Percentiles rank a stretch among this genome's conserved stretches.
Conservation (phyloP, 2,113 vertebrate species). For the Malurus cyaneus region DNA sequence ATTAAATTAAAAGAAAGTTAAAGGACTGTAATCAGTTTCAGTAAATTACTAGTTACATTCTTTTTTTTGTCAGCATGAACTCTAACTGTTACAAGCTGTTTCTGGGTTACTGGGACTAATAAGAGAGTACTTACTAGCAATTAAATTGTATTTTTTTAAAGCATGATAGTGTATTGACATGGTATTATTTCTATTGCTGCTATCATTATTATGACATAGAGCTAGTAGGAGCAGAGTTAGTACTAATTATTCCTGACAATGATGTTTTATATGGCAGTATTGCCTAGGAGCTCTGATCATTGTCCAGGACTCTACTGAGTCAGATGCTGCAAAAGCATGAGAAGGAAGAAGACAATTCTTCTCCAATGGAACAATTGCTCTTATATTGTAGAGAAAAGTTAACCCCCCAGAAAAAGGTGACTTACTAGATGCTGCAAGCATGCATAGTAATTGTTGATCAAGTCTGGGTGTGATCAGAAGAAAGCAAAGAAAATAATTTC, state of each 20-base stretch:
- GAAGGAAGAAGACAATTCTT: neutral
- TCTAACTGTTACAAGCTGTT: neutral
- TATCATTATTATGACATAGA: neutral
- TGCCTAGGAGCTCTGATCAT: neutral
- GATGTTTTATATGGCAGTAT: neutral
- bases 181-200: neutral
- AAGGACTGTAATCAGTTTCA: neutral
- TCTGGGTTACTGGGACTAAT: neutral
- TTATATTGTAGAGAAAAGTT: neutral
- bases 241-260: neutral
- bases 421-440: neutral
- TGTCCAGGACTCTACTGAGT: neutral
- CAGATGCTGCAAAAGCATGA: neutral
- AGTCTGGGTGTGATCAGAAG: neutral
- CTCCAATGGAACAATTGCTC: neutral
- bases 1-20: neutral
- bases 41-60: neutral
- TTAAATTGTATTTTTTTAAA: neutral
- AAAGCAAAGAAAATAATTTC: neutral
- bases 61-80: neutral
- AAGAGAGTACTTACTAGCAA: neutral
- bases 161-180: neutral
- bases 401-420: neutral
- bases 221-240: neutral
- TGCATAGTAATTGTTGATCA: rapidly evolving